Evolutionary conservation across 1,140 invertebrate species (phyloP).

Genomic region (Ridgeia piscesae): DNA sequence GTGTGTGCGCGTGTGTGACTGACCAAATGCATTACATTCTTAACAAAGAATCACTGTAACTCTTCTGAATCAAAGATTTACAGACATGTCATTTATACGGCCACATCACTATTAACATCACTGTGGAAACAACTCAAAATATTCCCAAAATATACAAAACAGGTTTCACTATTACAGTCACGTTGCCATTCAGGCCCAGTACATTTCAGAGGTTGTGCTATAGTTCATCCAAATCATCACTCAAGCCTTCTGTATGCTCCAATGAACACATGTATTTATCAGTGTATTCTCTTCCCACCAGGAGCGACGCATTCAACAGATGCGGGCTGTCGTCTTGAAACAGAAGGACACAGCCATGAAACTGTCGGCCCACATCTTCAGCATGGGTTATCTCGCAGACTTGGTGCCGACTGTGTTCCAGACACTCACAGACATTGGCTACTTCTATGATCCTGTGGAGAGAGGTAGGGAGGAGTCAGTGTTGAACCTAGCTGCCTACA

Average conservation of each 20-base stretch:
- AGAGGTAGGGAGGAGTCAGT: constrained; percentile 64
- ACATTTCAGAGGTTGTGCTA: too few species aligned
- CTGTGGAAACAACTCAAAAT: too few species aligned
- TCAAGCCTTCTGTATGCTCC: too few species aligned
- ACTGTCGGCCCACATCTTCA: constrained; percentile 76
- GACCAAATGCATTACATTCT: not conserved
- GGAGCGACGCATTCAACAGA: constrained; percentile 55
- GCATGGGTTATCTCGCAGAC: constrained; percentile 81
- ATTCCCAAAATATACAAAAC: too few species aligned
- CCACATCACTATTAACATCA: too few species aligned
- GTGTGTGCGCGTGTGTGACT: too few species aligned
- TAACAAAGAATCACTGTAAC: too few species aligned
- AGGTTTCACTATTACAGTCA: too few species aligned
- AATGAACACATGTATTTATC: not conserved
- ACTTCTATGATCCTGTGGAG: constrained; percentile 72
- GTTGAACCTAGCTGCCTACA: not conserved
- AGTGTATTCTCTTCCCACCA: not conserved
- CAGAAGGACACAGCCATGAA: constrained; percentile 75
- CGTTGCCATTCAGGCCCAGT: too few species aligned
- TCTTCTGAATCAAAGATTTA: too few species aligned
- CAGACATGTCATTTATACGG: too few species aligned
- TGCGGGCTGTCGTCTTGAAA: constrained; percentile 64
- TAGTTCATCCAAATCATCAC: too few species aligned
- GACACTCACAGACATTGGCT: constrained; percentile 74
- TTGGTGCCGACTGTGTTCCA: constrained; percentile 80